These are phyloP conservation scores for Diglossa cyanea DNA, from an alignment of 2,797 vertebrate species.

Conservation along the genomic window DNA sequence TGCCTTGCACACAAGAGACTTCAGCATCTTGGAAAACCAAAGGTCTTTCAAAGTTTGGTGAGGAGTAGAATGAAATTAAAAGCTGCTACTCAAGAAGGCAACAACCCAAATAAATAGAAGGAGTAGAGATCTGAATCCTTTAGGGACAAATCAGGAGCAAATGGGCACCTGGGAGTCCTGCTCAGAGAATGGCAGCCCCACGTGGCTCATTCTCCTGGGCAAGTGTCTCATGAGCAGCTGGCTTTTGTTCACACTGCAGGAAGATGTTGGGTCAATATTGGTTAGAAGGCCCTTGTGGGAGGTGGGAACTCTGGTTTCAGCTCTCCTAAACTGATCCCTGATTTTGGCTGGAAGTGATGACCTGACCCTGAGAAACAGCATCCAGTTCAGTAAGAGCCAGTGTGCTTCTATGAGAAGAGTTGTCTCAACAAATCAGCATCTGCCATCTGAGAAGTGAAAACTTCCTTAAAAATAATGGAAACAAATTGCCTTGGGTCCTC, in stretches of 20 bases:
- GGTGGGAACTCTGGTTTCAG: neutral
- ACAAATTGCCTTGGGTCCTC: neutral
- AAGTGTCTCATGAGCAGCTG: neutral
- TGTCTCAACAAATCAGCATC: neutral
- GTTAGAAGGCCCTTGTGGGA: neutral
- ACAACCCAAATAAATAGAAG: neutral
- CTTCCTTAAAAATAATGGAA: neutral
- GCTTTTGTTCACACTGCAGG: neutral
- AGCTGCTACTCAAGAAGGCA: neutral
- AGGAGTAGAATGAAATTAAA: neutral
- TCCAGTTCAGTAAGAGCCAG: neutral
- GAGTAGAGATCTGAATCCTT: neutral
- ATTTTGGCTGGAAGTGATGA: neutral
- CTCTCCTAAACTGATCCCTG: neutral
- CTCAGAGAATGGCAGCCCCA: fast-evolving
- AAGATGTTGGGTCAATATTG: neutral
- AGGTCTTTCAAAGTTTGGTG: neutral
- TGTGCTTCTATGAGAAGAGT: neutral
- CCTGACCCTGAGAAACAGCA: neutral
- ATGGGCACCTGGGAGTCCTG: neutral
- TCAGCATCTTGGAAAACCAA: neutral
- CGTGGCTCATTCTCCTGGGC: neutral
- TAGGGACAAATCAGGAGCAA: neutral
- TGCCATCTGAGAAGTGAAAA: neutral
- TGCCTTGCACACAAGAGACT: neutral